These are phyloP conservation scores for Synaphobranchus kaupii DNA, from an alignment of 2,797 vertebrate genomes.

Conservation along the genomic window DNA sequence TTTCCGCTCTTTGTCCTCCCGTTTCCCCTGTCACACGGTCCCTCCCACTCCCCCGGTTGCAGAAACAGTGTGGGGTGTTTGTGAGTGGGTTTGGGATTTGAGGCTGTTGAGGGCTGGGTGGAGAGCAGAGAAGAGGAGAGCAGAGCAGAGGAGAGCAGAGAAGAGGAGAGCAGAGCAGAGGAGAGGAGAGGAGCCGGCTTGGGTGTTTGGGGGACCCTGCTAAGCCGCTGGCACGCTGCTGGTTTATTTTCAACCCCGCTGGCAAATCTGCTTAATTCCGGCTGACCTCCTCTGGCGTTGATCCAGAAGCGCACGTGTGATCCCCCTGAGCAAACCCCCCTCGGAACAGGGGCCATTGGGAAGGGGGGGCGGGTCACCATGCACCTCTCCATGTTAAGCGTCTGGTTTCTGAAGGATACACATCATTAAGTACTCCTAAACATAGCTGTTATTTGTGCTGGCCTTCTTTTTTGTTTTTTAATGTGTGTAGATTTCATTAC, in stretches of 20 bases:
- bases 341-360: too few species aligned
- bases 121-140: not conserved
- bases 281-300: not conserved
- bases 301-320: not conserved
- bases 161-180: too few species aligned
- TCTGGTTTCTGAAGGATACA: not conserved
- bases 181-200: not conserved
- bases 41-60: not conserved
- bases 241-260: not conserved
- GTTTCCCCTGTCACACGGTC: not conserved
- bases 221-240: not conserved
- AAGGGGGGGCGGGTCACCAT: too few species aligned
- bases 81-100: not conserved
- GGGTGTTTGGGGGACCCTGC: not conserved
- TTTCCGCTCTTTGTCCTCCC: not conserved
- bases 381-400: not conserved
- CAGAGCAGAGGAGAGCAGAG: too few species aligned
- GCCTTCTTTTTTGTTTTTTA: too few species aligned
- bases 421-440: not conserved
- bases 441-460: too few species aligned
- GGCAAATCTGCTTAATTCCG: not conserved
- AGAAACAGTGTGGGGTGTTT: not conserved
- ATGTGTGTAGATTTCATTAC: not conserved
- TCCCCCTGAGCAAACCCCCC: too few species aligned
- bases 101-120: not conserved